Conservation (phyloP, 2,797 vertebrate species). For the Fistularia tabacaria region DNA sequence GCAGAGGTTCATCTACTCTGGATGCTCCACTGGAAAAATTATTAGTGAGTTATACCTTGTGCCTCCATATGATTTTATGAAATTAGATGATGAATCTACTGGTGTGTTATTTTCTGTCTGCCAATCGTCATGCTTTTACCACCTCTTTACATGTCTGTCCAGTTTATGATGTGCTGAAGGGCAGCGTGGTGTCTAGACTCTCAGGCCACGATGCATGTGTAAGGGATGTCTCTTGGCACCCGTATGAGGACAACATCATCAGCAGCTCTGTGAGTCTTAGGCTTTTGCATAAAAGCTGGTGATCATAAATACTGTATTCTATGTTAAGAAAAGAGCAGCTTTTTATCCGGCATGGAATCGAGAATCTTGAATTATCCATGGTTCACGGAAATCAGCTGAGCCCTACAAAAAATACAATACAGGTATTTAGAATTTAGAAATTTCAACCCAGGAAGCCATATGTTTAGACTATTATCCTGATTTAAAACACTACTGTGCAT, state of each 20-base stretch:
- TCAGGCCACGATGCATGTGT: slow-evolving; percentile 87
- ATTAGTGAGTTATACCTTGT: slow-evolving; percentile 74
- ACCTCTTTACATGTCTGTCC: slow-evolving; percentile 7
- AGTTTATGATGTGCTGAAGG: slow-evolving; percentile 88
- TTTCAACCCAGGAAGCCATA: too few relatives aligned
- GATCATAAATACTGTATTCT: slow-evolving; percentile 4
- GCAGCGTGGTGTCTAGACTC: slow-evolving; percentile 80
- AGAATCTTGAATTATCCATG: too few relatives aligned
- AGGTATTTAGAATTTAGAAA: too few relatives aligned
- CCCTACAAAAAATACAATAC: too few relatives aligned
- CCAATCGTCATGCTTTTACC: background rate
- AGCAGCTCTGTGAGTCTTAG: slow-evolving; percentile 86
- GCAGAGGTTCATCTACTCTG: slow-evolving; percentile 88
- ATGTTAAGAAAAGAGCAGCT: background rate
- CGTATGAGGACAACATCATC: slow-evolving; percentile 84
- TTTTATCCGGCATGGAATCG: background rate
- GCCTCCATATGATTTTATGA: background rate
- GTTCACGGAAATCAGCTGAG: too few relatives aligned
- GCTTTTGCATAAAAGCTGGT: background rate
- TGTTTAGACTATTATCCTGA: too few relatives aligned
- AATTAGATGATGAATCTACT: background rate
- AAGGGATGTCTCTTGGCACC: slow-evolving; percentile 90
- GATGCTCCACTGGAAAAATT: slow-evolving; percentile 88
- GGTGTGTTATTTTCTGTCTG: background rate
- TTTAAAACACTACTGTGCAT: too few relatives aligned